Conservation (phyloP, 1,140 invertebrate species). For the Cherax quadricarinatus region DNA sequence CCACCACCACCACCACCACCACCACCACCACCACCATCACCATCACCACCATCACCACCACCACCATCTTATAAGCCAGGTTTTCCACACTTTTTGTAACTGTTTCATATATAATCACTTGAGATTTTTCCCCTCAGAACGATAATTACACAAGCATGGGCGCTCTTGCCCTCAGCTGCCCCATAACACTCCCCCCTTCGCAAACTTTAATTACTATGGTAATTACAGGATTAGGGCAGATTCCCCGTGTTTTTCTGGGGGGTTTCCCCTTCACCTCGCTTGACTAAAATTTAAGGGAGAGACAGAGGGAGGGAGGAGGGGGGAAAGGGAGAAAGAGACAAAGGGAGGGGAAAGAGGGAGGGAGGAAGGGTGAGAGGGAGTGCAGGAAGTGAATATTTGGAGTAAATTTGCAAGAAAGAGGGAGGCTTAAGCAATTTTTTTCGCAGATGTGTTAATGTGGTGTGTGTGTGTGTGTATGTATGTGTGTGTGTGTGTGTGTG, state of each 20-base stretch:
- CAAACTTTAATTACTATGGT: constrained; percentile 41
- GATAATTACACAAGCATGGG: constrained; percentile 33
- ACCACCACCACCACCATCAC: background rate
- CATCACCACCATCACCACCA: background rate
- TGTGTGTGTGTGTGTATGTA: constrained; percentile 46
- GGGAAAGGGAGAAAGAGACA: background rate
- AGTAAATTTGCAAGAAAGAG: too few species aligned
- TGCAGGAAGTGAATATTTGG: too few species aligned
- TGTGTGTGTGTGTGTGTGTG: constrained; percentile 14
- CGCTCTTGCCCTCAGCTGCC: background rate
- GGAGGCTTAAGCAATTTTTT: too few species aligned
- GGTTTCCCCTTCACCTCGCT: too few species aligned
- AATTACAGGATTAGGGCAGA: constrained; percentile 29
- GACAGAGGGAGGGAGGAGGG: background rate
- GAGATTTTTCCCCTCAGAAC: constrained; percentile 14
- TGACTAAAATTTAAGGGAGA: background rate
- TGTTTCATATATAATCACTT: background rate
- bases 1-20: too few species aligned
- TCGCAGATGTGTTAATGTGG: too few species aligned
- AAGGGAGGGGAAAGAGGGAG: too few species aligned
- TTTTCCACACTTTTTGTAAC: background rate
- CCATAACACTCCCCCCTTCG: background rate
- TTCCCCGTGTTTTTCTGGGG: too few species aligned
- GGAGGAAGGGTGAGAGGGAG: too few species aligned
- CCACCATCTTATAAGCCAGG: background rate